Percentiles rank a stretch among this genome's conserved stretches.
Evolutionary conservation across 2,113 vertebrate genomes (phyloP).

Genomic region (Callionymus lyra): DNA sequence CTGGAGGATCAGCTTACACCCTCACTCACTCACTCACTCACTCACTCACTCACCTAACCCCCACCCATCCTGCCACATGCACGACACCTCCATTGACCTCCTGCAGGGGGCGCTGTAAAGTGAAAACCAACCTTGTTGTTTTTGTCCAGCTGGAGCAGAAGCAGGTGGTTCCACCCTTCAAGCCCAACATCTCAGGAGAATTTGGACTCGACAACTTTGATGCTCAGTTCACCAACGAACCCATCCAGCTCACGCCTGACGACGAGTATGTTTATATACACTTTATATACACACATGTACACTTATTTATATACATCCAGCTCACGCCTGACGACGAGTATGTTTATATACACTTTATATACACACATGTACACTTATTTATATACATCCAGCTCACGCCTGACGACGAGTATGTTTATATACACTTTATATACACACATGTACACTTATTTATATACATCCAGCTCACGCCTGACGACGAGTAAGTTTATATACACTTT

Average conservation of each 20-base stretch:
- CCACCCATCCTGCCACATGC: too few species aligned
- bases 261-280: conserved; percentile 83
- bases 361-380: too few species aligned
- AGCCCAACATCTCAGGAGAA: conserved; percentile 97
- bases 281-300: too few species aligned
- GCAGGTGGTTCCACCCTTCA: conserved; percentile 96
- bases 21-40: background rate
- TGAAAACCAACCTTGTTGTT: conserved; percentile 7
- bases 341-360: too few species aligned
- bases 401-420: too few species aligned
- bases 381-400: too few species aligned
- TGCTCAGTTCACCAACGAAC: conserved; percentile 96
- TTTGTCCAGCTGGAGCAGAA: conserved; percentile 96
- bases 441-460: too few species aligned
- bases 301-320: background rate
- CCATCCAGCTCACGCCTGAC: conserved; percentile 95
- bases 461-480: too few species aligned
- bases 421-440: too few species aligned
- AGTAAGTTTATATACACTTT: too few species aligned
- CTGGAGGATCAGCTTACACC: conserved; percentile 54
- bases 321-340: too few species aligned
- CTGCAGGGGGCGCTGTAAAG: conserved; percentile 48
- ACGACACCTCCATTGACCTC: too few species aligned
- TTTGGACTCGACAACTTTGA: conserved; percentile 98
- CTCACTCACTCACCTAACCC: background rate